Evolutionary conservation across 2,888 invertebrate genomes (phyloP), one percentile per base, ranked within the genome.

Genomic region (Metopia argyrocephala): DNA sequence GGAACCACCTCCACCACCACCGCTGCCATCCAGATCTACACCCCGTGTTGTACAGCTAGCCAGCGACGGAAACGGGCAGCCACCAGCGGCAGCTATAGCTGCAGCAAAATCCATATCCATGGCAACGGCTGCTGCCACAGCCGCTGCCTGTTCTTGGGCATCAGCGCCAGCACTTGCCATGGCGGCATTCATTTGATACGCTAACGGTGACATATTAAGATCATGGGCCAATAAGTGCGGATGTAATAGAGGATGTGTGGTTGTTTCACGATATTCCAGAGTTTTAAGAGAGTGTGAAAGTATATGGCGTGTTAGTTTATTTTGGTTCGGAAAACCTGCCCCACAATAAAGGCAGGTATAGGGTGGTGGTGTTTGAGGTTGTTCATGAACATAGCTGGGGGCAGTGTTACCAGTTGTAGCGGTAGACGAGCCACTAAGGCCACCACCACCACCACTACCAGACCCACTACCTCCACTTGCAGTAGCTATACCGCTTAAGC

Each of bases 281-380:
- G 96, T 94, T 92, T 96, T 96, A 91, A 96, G 93, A 89, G 95
- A 95, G 92, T 96, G 96, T 89, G 96, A 95, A 89, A 96, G 93
- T 91, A 96, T 95, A 92, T 96, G 96, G 90, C 96, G 92, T 89
- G 96, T 96, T 91, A 96, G 92, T 93, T 96, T 96, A 93, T 95
- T 96, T 93, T 96, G 96, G 91, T 96, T 96, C 87, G 96, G 95
- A 91, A 96, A 96, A 90, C 94, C 93, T 89, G 94, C 94, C 91
- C 96, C 95, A 93, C 96, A 96, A 93, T 96, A 96, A 93, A 96
- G 94, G 93, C 96, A 96, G 90, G 94, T 94, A 92, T 94, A 95
- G 89, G 94, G 91, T 83, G 92, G 92, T 76, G 87, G 82, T 73
- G 86, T 86, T 74, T 87, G 86, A 82, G 87, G 86, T 75, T 87